A percentile compares a stretch with the other conserved stretches of the same genome.
Evolutionary conservation across 2,113 vertebrate species (phyloP).

Genomic region (Tapirus terrestris): DNA sequence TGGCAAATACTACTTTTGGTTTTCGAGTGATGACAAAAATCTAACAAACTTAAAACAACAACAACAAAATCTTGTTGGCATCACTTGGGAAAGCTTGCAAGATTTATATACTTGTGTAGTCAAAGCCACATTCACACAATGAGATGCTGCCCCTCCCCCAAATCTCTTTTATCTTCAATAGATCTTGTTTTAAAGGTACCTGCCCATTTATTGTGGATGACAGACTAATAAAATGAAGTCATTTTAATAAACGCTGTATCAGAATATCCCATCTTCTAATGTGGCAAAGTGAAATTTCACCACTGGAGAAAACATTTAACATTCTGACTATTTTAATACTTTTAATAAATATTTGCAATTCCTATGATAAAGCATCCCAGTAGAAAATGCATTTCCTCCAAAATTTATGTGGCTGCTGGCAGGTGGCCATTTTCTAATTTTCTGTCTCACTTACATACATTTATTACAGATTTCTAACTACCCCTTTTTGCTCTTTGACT

Average conservation of each 20-base stretch:
- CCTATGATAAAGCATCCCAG: slow-evolving; percentile 87
- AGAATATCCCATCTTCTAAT: slow-evolving; percentile 87
- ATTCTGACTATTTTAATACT: slow-evolving; percentile 89
- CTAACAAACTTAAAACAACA: not conserved
- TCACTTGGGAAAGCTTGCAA: slow-evolving; percentile 31
- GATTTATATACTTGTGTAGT: not conserved
- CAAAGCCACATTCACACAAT: slow-evolving; percentile 34
- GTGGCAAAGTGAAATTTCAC: slow-evolving; percentile 85
- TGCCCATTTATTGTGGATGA: slow-evolving; percentile 87
- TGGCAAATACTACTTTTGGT: not conserved
- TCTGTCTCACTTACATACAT: slow-evolving; percentile 87
- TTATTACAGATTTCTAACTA: slow-evolving; percentile 86
- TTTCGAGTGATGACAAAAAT: slow-evolving; percentile 35
- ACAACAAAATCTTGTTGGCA: not conserved
- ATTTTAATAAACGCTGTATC: slow-evolving; percentile 90
- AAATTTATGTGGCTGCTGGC: slow-evolving; percentile 89
- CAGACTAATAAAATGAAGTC: slow-evolving; percentile 90
- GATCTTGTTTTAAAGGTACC: slow-evolving; percentile 86
- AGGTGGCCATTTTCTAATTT: slow-evolving; percentile 90
- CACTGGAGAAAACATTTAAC: slow-evolving; percentile 90
- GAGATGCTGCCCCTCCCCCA: slow-evolving; percentile 63
- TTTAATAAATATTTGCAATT: slow-evolving; percentile 92
- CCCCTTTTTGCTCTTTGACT: slow-evolving; percentile 76
- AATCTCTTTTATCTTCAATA: slow-evolving; percentile 83
- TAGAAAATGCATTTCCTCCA: slow-evolving; percentile 86